These are phyloP conservation scores for Drosophila varians DNA, from an alignment of 1,140 invertebrate genomes.

Conservation along the genomic window DNA sequence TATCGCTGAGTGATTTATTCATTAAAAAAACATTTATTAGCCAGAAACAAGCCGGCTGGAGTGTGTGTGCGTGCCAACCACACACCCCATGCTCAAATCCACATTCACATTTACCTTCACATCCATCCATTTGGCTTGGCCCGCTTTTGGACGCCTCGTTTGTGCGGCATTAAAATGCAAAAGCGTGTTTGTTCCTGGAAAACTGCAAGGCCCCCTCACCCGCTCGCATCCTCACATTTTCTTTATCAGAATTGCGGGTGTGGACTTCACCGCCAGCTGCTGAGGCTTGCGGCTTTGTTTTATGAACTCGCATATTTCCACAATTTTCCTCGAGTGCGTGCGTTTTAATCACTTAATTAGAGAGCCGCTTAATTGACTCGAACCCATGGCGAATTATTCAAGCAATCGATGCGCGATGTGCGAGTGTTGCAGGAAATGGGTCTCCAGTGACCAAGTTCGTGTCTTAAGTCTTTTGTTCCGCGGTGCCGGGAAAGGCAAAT, in stretches of 20 bases:
- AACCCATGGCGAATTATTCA: constrained; percentile 66
- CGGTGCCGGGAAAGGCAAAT: constrained; percentile 13
- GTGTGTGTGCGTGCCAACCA: constrained; percentile 52
- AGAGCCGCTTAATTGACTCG: constrained; percentile 69
- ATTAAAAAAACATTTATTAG: constrained; percentile 83
- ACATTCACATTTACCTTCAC: constrained; percentile 37
- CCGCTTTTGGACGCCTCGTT: constrained; percentile 34
- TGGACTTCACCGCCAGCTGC: constrained; percentile 37
- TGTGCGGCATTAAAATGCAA: constrained; percentile 79
- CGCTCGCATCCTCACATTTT: background rate
- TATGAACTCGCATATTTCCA: constrained; percentile 69
- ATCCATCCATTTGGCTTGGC: constrained; percentile 43
- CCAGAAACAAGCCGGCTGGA: constrained; percentile 56
- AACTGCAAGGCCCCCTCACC: constrained; percentile 43
- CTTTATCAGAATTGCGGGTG: constrained; percentile 32
- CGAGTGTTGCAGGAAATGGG: constrained; percentile 57
- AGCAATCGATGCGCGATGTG: constrained; percentile 31
- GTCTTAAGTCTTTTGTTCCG: constrained; percentile 74
- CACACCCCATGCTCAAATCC: constrained; percentile 17
- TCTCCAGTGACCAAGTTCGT: constrained; percentile 55
- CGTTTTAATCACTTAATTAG: constrained; percentile 83
- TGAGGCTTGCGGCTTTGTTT: constrained; percentile 55
- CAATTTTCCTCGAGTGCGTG: constrained; percentile 38
- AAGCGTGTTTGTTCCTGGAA: constrained; percentile 82
- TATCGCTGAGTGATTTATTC: constrained; percentile 83